phyloP scores from a whole-genome alignment of 1,140 invertebrate genomes.

The Ostrea denselamellosa region DNA sequence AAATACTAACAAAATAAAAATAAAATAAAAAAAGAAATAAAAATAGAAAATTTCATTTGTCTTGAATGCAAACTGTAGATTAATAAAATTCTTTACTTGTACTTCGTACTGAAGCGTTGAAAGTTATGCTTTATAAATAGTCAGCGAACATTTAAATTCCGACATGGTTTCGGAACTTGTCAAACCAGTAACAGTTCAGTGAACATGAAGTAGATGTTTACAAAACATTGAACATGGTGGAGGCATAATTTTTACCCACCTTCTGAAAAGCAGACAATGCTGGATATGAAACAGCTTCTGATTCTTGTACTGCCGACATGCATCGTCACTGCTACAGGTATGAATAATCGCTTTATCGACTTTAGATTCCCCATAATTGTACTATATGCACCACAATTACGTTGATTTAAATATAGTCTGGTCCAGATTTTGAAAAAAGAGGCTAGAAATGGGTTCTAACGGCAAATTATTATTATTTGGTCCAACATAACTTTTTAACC shows the following conservation, averaged over 20 bases:
- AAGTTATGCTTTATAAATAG: not conserved
- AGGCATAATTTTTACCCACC: not conserved
- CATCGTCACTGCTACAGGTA: not conserved
- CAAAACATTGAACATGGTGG: not conserved
- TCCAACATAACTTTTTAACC: too few species aligned
- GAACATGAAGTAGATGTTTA: slow-evolving; percentile 14
- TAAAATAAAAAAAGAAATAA: too few species aligned
- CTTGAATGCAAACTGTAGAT: too few species aligned
- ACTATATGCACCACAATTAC: too few species aligned
- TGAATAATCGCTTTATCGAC: not conserved
- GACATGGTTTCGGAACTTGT: not conserved
- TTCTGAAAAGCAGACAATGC: not conserved
- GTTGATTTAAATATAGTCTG: too few species aligned
- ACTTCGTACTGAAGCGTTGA: not conserved
- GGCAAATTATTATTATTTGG: too few species aligned
- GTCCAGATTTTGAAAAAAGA: too few species aligned
- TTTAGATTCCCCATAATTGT: not conserved
- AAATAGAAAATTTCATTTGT: too few species aligned
- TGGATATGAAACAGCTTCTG: not conserved
- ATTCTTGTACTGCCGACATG: not conserved
- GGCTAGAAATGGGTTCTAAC: too few species aligned
- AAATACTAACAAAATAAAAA: too few species aligned
- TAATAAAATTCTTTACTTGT: too few species aligned
- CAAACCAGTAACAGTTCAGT: slow-evolving; percentile 16
- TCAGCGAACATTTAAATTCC: not conserved